Evolutionary conservation across 2,888 invertebrate species (phyloP), one percentile per base, ranked within the genome.

Genomic region (Muscina levida): DNA sequence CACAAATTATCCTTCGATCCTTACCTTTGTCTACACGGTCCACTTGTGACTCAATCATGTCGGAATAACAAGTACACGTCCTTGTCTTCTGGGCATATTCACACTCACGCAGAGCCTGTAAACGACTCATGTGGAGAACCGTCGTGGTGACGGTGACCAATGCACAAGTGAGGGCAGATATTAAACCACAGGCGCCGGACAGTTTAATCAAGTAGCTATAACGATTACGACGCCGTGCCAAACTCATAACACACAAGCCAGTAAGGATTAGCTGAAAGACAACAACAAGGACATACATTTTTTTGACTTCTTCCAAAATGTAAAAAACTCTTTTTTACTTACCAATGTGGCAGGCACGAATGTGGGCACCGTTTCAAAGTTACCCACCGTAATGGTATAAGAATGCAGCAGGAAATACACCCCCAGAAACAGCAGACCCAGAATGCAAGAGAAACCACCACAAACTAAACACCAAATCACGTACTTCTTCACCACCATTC

Each of bases 321-420:
- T 4, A 31, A 51, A 39, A 31, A 31, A 31, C 8, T n/a, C 15
- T 11, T 5, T 5, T 5, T 31, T 19, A 89, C 92, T 93, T 91
- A 97, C 97, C 95, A 97, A 95, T 84, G 95, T 95, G 77, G 97
- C 97, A 46, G 97, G 97, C 85, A 97, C 96, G 87, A 97, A 97
- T 5, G 97, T 97, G n/a, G 97, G 97, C 84, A 98, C 95, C 0
- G 97, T 97, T 92, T 98, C 97, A 90, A 97, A 94, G 87, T 97
- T 93, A 26, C 92, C 92, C 83, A 94, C 92, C 1, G 94, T 94
- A 37, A 94, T 93, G 53, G 96, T 96, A 88, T 95, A 94, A 51
- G 94, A 93, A 80, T 95, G 92, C 65, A 96, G 92, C 82, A 95
- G 92, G 88, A 95, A 94, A 90, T 95, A 95, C 42, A 96, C 94